Base-by-base conservation (phyloP, 2,113 vertebrate genomes). In the Myotis yumanensis region DNA sequence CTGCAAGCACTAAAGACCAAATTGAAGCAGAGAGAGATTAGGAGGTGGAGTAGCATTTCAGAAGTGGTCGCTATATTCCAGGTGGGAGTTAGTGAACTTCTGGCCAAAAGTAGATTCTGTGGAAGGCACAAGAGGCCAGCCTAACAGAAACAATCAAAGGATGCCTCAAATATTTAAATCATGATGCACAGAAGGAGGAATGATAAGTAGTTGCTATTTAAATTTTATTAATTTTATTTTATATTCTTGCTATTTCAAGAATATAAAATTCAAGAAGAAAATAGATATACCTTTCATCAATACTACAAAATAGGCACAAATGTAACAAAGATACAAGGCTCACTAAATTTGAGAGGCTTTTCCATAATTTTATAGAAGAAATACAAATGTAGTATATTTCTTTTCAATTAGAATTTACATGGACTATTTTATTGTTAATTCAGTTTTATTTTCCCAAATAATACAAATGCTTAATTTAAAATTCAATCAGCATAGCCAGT, bases 191-290 rank as follows among this genome's bases (percentile, higher is more conserved):
- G 57, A 17, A 52, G 2, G 12, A 76, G 22, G 11, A 35, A 16
- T 9, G 23, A 48, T 17, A 57, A 82, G 59, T 7, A 14, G 66
- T 18, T 71, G 72, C 17, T 89, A 17, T 80, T 91, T 93, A 37
- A 80, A 57, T 77, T 52, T 69, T 8, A 37, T 22, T 69, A 46
- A 83, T 28, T 62, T 62, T 62, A 62, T 28, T 62, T 28, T 28
- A 62, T 62, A 62, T 62, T 62, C 59, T 18, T 71, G 72, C 15
- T 91, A 17, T 64, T 91, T 93, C 37, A 80, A 57, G 79, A 69
- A 35, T 51, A 75, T 15, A 62, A 3, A 51, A 15, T 18, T 81
- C 40, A 52, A 79, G 75, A 88, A 75, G 46, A 79, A 95, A 83
- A 86, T 16, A 93, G 25, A 71, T 5, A 37, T 1, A 83, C 5